A percentile compares a stretch with the other conserved stretches of the same genome.
These are phyloP conservation scores for Macropis europaea DNA, from an alignment of 2,888 invertebrate genomes.

Conservation along the genomic window DNA sequence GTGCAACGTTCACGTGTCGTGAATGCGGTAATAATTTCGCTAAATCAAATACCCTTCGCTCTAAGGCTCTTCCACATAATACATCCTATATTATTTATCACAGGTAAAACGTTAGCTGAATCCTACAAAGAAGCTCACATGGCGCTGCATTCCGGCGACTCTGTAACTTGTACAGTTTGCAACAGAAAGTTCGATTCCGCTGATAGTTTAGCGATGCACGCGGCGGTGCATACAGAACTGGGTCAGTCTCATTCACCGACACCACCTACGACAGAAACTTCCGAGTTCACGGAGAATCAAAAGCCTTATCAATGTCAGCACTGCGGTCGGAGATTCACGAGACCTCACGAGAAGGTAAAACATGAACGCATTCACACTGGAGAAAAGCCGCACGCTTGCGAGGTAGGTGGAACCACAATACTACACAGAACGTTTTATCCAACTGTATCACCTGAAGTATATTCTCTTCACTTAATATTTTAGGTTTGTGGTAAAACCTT, in stretches of 20 bases:
- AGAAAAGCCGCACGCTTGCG: conserved; percentile 89
- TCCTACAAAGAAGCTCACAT: conserved; percentile 84
- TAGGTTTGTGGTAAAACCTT: conserved; percentile 90
- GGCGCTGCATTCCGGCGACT: conserved; percentile 84
- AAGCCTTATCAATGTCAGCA: conserved; percentile 86
- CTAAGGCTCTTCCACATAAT: neutral
- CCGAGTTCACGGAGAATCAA: conserved; percentile 58
- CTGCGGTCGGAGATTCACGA: conserved; percentile 86
- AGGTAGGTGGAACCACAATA: conserved; percentile 72
- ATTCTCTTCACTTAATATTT: conserved; percentile 5
- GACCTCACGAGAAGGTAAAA: conserved; percentile 91
- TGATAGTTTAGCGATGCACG: conserved; percentile 87
- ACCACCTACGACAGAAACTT: conserved; percentile 31
- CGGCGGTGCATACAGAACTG: conserved; percentile 83
- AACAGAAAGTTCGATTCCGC: conserved; percentile 86
- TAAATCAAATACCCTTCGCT: neutral
- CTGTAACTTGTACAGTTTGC: conserved; percentile 84
- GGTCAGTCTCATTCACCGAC: conserved; percentile 64
- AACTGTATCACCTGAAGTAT: too few species aligned
- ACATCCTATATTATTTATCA: neutral
- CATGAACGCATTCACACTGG: conserved; percentile 92
- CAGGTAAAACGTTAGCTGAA: conserved; percentile 77
- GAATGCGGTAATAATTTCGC: conserved; percentile 73
- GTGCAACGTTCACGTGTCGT: conserved; percentile 73
- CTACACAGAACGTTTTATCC: too few species aligned